A percentile compares a stretch with the other conserved stretches of the same genome.
These are phyloP conservation scores for Ophion slaviceki DNA, from an alignment of 2,888 invertebrate species.

Conservation along the genomic window DNA sequence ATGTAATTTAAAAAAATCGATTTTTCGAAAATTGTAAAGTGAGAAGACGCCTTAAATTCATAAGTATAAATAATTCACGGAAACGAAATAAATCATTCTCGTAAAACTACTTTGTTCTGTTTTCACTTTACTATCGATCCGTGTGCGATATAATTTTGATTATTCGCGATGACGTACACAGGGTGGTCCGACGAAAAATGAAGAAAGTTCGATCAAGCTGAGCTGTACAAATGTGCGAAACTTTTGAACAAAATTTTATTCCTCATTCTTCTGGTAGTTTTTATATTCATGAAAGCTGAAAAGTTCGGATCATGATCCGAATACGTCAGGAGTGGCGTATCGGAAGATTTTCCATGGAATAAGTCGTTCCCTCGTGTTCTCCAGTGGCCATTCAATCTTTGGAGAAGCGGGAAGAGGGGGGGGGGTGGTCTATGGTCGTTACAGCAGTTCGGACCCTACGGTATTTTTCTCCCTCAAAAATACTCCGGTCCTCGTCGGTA, in stretches of 20 bases:
- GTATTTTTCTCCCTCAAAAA: not conserved
- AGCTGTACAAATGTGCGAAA: not conserved
- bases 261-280: not conserved
- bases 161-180: not conserved
- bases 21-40: no score
- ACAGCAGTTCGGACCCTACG: not conserved
- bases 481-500: not conserved
- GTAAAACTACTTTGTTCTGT: no score
- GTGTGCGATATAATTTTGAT: not conserved
- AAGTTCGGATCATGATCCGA: conserved; percentile 1
- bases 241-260: not conserved
- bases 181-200: not conserved
- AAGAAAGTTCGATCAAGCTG: not conserved
- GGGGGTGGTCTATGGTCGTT: not conserved
- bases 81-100: no score
- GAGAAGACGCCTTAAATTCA: no score
- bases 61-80: no score
- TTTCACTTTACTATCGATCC: not conserved
- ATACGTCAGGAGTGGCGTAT: conserved; percentile 18
- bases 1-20: no score
- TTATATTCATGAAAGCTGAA: conserved; percentile 11
- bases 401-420: not conserved
- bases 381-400: conserved; percentile 16
- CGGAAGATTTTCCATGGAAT: conserved; percentile 1
- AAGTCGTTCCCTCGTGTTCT: not conserved